A percentile compares a stretch with the other conserved stretches of the same genome.
Conservation (phyloP, 2,888 invertebrate species). For the Proisotoma minuta region DNA sequence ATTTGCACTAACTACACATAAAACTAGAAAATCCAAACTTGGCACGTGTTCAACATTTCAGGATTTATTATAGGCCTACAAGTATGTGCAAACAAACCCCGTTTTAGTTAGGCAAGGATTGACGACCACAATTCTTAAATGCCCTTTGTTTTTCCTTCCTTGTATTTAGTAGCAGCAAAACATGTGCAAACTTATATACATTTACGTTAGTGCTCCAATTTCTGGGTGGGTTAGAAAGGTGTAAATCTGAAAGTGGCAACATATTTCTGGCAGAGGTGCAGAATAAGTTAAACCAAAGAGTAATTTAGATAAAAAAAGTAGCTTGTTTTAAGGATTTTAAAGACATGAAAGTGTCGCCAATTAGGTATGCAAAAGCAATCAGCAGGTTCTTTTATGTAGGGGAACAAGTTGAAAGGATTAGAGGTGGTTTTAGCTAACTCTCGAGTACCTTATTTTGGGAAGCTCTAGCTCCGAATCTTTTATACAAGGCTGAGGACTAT, state of each 20-base stretch:
- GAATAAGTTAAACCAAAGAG: not conserved
- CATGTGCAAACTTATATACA: too few relatives aligned
- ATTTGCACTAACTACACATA: not conserved
- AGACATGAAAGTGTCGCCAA: constrained; percentile 31
- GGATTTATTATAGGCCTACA: not conserved
- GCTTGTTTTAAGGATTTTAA: not conserved
- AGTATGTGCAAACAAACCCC: constrained; percentile 16
- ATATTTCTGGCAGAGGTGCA: too few relatives aligned
- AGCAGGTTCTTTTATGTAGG: constrained; percentile 30
- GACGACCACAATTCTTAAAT: too few relatives aligned
- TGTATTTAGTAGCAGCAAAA: too few relatives aligned
- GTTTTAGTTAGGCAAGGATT: too few relatives aligned
- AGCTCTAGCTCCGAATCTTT: too few relatives aligned
- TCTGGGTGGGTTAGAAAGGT: too few relatives aligned
- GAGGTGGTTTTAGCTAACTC: constrained; percentile 14
- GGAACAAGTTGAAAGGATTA: constrained; percentile 37
- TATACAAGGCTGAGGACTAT: too few relatives aligned
- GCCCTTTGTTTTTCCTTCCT: too few relatives aligned
- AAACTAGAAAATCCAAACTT: not conserved
- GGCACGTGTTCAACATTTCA: constrained; percentile 2
- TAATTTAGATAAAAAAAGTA: not conserved
- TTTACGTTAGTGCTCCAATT: too few relatives aligned
- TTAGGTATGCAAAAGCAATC: constrained; percentile 44
- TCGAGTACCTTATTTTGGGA: too few relatives aligned
- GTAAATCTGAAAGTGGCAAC: too few relatives aligned